These are phyloP conservation scores for Maconellicoccus hirsutus DNA, from an alignment of 1,140 invertebrate species.

Conservation along the genomic window DNA sequence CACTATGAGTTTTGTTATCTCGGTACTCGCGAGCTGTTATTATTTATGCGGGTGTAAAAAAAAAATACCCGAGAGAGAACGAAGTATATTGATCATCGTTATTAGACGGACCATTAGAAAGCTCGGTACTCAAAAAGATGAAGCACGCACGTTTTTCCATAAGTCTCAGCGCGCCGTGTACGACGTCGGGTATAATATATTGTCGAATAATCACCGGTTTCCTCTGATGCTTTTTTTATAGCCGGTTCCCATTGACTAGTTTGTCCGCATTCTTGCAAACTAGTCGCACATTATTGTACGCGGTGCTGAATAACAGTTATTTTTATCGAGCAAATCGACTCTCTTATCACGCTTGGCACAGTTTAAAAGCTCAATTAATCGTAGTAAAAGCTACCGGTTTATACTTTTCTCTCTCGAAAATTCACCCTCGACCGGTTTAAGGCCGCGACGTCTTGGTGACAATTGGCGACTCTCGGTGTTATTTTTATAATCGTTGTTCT, in stretches of 20 bases:
- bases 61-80: not conserved
- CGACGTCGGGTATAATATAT: not conserved
- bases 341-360: constrained; percentile 12
- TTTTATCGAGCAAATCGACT: constrained; percentile 13
- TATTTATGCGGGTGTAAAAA: constrained; percentile 9
- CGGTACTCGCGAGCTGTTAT: not conserved
- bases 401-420: not conserved
- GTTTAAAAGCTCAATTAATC: constrained; percentile 14
- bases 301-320: not conserved
- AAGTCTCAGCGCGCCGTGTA: not conserved
- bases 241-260: constrained; percentile 18
- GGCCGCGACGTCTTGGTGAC: not conserved
- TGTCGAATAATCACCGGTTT: constrained; percentile 17
- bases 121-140: not conserved
- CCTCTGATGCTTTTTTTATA: constrained; percentile 5
- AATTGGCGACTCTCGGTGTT: not conserved
- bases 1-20: too few species aligned
- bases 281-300: constrained; percentile 16
- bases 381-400: constrained; percentile 3
- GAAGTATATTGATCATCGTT: not conserved
- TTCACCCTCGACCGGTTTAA: not conserved
- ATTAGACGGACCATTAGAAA: constrained; percentile 3
- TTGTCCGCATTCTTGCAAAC: constrained; percentile 21
- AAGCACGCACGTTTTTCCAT: constrained; percentile 3
- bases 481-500: not conserved